A percentile compares a stretch with the other conserved stretches of the same genome.
phyloP scores from a whole-genome alignment of 2,113 vertebrate species.

The Oophaga pumilio region DNA sequence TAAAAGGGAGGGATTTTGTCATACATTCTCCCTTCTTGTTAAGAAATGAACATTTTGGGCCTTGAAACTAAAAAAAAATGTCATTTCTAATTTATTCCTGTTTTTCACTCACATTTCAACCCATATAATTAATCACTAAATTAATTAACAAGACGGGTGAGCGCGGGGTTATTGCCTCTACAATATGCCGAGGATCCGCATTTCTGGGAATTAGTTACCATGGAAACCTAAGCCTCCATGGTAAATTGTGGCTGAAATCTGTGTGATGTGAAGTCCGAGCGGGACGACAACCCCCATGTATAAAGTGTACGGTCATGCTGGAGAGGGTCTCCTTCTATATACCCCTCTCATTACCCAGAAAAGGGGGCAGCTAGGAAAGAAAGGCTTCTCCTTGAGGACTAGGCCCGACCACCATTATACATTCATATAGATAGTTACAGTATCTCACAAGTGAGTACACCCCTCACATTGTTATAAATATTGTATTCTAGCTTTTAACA shows the following conservation, averaged over 20 bases:
- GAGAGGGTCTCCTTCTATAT: too few relatives aligned
- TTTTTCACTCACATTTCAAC: neutral
- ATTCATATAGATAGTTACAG: too few relatives aligned
- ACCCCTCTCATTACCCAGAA: too few relatives aligned
- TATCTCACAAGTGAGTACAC: too few relatives aligned
- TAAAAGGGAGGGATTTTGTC: too few relatives aligned
- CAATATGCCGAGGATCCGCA: neutral
- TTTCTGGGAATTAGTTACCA: neutral
- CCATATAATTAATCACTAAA: slow-evolving; percentile 9
- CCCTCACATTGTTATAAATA: too few relatives aligned
- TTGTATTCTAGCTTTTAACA: too few relatives aligned
- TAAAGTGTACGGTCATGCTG: neutral
- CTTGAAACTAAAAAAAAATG: neutral
- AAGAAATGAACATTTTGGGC: neutral
- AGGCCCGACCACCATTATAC: too few relatives aligned
- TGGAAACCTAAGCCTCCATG: neutral
- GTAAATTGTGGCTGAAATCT: neutral
- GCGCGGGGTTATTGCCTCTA: neutral
- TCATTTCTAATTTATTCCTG: neutral
- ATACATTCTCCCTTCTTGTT: too few relatives aligned
- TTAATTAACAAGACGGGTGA: slow-evolving; percentile 3
- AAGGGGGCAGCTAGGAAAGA: too few relatives aligned
- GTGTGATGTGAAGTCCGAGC: neutral
- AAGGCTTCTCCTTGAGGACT: too few relatives aligned
- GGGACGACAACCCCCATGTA: neutral